phyloP scores from a whole-genome alignment of 1,140 invertebrate genomes.

The Myzus persicae region DNA sequence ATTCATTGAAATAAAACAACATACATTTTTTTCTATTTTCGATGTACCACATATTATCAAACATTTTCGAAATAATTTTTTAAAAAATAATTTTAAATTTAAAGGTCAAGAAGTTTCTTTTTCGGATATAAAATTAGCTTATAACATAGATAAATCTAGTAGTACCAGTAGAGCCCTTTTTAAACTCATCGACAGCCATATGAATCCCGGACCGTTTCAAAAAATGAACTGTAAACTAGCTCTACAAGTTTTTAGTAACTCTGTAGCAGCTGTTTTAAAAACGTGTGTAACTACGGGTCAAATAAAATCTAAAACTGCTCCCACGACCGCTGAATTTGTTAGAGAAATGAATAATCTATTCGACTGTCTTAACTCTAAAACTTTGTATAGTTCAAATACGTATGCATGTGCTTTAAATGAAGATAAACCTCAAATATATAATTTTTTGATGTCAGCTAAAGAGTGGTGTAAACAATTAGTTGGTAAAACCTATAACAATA shows the following conservation, averaged over 20 bases:
- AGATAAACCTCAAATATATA: not conserved
- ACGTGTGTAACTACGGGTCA: not conserved
- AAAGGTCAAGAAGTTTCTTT: not conserved
- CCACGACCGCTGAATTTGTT: not conserved
- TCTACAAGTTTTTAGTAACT: constrained; percentile 35
- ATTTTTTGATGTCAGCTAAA: not conserved
- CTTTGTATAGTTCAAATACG: not conserved
- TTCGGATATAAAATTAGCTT: not conserved
- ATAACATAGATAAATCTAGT: constrained; percentile 33
- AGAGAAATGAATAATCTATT: not conserved
- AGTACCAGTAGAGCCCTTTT: constrained; percentile 33
- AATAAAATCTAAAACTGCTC: constrained; percentile 26
- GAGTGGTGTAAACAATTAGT: not conserved
- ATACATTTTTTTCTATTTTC: not conserved
- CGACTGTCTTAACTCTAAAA: not conserved
- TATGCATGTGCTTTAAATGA: not conserved
- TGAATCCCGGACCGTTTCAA: not conserved
- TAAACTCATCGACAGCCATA: constrained; percentile 29
- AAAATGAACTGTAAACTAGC: constrained; percentile 40
- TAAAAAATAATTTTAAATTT: constrained; percentile 4
- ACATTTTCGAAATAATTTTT: constrained; percentile 12
- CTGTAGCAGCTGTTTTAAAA: constrained; percentile 18
- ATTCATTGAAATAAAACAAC: not conserved
- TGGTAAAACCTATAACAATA: not conserved
- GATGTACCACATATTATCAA: constrained; percentile 24